Evolutionary conservation across 1,140 invertebrate species (phyloP).

Genomic region (Bilobella aurantiaca): DNA sequence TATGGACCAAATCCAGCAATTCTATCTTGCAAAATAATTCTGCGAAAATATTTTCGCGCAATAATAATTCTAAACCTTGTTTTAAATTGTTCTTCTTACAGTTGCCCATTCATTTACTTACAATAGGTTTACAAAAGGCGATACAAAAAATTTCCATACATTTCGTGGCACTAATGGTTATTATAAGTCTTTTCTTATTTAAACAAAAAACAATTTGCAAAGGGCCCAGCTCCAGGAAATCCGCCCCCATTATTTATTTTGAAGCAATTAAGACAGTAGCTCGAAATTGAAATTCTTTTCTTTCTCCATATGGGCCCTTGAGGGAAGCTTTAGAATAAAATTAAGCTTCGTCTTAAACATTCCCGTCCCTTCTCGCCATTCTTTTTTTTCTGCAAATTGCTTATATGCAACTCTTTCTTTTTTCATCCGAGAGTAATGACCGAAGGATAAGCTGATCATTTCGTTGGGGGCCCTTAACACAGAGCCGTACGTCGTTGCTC

Average conservation of each 20-base stretch:
- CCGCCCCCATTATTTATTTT: background rate
- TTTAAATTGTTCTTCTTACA: background rate
- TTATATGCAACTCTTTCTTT: no score
- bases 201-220: background rate
- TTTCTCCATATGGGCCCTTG: background rate
- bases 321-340: background rate
- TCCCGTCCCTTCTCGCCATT: background rate
- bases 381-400: background rate
- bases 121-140: background rate
- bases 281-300: background rate
- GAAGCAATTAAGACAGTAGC: background rate
- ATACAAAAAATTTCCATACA: background rate
- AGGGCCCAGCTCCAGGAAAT: background rate
- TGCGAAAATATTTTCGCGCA: no score
- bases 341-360: background rate
- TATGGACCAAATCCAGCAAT: no score
- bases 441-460: background rate
- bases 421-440: background rate
- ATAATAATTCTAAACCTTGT: no score
- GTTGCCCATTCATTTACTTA: background rate
- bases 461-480: background rate
- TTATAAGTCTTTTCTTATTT: background rate
- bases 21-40: no score
- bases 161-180: background rate
- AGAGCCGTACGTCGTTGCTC: background rate